Evolutionary conservation across 2,888 invertebrate genomes (phyloP).

Genomic region (Acronicta leporina): DNA sequence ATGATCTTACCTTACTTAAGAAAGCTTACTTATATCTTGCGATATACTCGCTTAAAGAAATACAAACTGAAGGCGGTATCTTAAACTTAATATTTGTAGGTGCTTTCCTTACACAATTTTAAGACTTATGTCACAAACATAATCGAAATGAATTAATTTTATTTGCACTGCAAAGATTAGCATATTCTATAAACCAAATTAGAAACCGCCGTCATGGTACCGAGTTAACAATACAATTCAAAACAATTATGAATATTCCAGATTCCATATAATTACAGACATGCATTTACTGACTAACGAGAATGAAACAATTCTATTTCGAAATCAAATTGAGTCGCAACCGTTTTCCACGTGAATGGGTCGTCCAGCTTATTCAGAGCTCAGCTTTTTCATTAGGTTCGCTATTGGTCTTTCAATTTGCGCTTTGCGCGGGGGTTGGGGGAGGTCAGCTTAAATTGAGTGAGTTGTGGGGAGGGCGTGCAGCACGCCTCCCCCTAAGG

Average conservation of each 20-base stretch:
- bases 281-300: conserved; percentile 52
- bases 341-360: conserved; percentile 64
- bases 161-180: neutral
- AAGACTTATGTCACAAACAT: too few relatives aligned
- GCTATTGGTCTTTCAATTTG: conserved; percentile 48
- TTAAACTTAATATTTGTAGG: too few relatives aligned
- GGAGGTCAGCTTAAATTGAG: conserved; percentile 49
- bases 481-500: too few relatives aligned
- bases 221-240: conserved; percentile 4
- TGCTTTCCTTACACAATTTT: too few relatives aligned
- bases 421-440: conserved; percentile 40
- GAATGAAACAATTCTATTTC: conserved; percentile 67
- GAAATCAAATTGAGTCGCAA: conserved; percentile 73
- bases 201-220: neutral
- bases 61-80: too few relatives aligned
- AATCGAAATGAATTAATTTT: too few relatives aligned
- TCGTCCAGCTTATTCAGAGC: conserved; percentile 59
- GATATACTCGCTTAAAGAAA: too few relatives aligned
- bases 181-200: neutral
- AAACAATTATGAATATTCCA: conserved; percentile 15
- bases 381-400: conserved; percentile 63
- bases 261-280: conserved; percentile 41
- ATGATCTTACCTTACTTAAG: too few relatives aligned
- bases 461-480: too few relatives aligned
- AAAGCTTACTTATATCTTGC: too few relatives aligned